Evolutionary conservation across 1,140 invertebrate species (phyloP).

Genomic region (Drosophila ambigua): DNA sequence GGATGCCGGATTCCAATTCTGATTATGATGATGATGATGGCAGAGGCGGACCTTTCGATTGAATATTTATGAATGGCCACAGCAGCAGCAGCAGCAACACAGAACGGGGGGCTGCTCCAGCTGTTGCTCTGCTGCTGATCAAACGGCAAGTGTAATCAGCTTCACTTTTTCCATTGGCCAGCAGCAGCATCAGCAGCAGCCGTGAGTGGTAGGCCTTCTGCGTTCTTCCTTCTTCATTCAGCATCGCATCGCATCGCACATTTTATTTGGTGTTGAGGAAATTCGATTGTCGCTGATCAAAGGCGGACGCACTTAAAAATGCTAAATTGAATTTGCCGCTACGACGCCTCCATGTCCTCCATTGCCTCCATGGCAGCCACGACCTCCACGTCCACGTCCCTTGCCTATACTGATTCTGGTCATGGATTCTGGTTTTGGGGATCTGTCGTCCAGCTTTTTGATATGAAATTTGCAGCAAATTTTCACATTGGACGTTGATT

Average conservation of each 20-base stretch:
- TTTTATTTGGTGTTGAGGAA: constrained; percentile 71
- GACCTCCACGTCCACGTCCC: constrained; percentile 14
- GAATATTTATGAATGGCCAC: constrained; percentile 72
- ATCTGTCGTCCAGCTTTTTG: constrained; percentile 20
- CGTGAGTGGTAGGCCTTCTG: not conserved
- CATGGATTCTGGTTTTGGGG: too few species aligned
- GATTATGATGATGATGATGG: constrained; percentile 67
- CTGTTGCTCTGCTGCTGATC: constrained; percentile 56
- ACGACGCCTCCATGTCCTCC: constrained; percentile 51
- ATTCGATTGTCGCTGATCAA: constrained; percentile 83
- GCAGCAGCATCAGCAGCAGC: too few species aligned
- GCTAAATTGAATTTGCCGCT: constrained; percentile 83
- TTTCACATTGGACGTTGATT: constrained; percentile 52
- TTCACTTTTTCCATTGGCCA: constrained; percentile 2
- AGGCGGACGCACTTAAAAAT: constrained; percentile 84
- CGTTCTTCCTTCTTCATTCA: constrained; percentile 6
- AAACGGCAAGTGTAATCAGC: constrained; percentile 79
- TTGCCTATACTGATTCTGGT: constrained; percentile 2
- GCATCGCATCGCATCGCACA: constrained; percentile 41
- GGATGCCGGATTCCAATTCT: constrained; percentile 27
- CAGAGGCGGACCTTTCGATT: constrained; percentile 53
- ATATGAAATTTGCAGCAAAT: constrained; percentile 62
- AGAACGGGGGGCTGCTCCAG: constrained; percentile 27
- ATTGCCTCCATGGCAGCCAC: constrained; percentile 2
- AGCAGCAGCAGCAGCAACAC: constrained; percentile 23